Base-by-base conservation (phyloP, 2,113 vertebrate genomes). In the Ammodytes dubius region DNA sequence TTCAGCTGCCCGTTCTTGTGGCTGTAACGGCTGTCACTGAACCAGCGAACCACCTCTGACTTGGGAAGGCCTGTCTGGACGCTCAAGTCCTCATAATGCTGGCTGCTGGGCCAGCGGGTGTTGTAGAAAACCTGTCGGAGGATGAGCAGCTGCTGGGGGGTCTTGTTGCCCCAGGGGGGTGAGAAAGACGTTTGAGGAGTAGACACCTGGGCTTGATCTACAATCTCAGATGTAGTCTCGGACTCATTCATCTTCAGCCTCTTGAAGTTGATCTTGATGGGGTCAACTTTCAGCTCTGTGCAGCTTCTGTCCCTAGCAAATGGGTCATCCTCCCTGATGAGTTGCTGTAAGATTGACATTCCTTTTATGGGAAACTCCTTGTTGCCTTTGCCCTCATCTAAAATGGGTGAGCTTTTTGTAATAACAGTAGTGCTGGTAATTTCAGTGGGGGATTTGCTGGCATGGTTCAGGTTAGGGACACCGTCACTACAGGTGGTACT, bases 31-130 rank as follows among this genome's bases (percentile, higher is more conserved):
- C 96, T 96, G 91, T 97, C 97, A 6, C 97, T 97, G 4, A 98
- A 98, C 97, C 97, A 98, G 91, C 97, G 97, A 50, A 99, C 97
- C 85, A 99, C 96, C 92, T 99, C 97, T 0, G 96, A 93, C 75
- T 97, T 95, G 0, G 97, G 96, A 84, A 99, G 94, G 58, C 97
- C 96, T 0, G 97, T 97, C 89, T 97, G 95, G 73, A 94, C 90
- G 77, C 96, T 95, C 12, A 98, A 87, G 77, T 95, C 90, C 5
- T 98, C 97, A 0, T 98, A 97, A 85, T 97, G 97, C 90, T 97
- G 95, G 85, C 95, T 96, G 67, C 96, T 97, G 15, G 97, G 97
- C 93, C 97, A 97, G 89, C 96, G 97, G 2, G 97, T 98, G 91
- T 95, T 96, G 81, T 96, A 96, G 5, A 98, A 99, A 74, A 96